Conservation (phyloP, 2,797 vertebrate species). For the Pteropus rufus region DNA sequence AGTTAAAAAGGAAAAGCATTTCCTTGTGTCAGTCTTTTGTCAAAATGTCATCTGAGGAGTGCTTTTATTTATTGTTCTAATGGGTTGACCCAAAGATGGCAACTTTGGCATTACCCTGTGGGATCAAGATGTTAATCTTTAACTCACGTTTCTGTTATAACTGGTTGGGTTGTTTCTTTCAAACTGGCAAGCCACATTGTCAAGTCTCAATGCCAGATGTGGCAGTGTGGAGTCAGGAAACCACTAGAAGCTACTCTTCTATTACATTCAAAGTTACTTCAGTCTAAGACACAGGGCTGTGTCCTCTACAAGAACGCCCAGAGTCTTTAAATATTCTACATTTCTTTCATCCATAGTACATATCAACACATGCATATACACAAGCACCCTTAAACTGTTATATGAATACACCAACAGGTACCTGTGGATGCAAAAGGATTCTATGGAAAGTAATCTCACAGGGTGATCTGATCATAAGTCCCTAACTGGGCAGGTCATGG, state of each 20-base stretch:
- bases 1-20: not conserved
- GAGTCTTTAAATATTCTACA: not conserved
- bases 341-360: not conserved
- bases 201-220: not conserved
- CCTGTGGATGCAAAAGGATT: too few species aligned
- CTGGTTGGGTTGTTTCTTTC: not conserved
- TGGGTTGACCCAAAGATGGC: not conserved
- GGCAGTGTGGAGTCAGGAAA: not conserved
- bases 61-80: not conserved
- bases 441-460: too few species aligned
- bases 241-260: not conserved
- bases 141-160: not conserved
- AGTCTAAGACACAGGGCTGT: not conserved
- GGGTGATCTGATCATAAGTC: too few species aligned
- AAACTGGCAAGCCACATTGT: not conserved
- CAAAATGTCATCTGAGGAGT: not conserved
- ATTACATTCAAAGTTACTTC: not conserved
- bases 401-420: not conserved
- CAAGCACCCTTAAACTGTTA: not conserved
- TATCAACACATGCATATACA: fast-evolving
- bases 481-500: too few species aligned
- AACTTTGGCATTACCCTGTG: not conserved
- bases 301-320: not conserved
- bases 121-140: not conserved
- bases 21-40: not conserved